These are phyloP conservation scores for Indicator indicator DNA, from an alignment of 2,113 vertebrate genomes.

Conservation along the genomic window DNA sequence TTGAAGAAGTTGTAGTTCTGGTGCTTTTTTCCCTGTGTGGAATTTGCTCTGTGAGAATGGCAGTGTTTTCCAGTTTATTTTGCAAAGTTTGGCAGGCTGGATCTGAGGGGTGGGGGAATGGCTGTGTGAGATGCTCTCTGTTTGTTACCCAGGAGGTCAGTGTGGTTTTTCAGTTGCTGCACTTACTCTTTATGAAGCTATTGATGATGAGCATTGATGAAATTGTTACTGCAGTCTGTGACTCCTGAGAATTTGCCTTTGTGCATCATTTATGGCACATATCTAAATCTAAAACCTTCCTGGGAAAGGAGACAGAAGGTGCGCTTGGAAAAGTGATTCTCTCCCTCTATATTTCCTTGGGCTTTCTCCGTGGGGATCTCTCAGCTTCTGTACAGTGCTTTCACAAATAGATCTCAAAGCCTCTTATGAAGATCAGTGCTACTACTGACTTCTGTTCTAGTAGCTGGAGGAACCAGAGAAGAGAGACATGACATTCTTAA, in stretches of 20 bases:
- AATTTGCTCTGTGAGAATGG: neutral
- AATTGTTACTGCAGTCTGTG: neutral
- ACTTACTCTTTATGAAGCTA: neutral
- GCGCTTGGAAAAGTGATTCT: neutral
- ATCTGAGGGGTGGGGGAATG: neutral
- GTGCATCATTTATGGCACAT: neutral
- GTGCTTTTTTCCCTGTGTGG: neutral
- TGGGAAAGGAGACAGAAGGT: neutral
- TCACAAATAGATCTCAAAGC: neutral
- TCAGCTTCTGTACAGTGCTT: neutral
- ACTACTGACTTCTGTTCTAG: neutral
- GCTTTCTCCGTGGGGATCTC: neutral
- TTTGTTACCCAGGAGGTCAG: neutral
- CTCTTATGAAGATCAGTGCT: neutral
- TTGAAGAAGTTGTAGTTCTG: neutral
- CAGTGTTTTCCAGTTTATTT: neutral
- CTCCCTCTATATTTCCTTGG: neutral
- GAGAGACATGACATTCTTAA: neutral
- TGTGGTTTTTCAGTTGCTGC: neutral
- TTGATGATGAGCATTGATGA: neutral
- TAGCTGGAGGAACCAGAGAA: neutral
- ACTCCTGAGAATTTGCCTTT: neutral
- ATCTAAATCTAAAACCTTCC: neutral
- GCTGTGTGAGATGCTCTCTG: neutral
- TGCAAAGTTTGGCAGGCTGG: fast-evolving